Conservation (phyloP, 2,113 vertebrate genomes). For the Eulacestoma nigropectus region DNA sequence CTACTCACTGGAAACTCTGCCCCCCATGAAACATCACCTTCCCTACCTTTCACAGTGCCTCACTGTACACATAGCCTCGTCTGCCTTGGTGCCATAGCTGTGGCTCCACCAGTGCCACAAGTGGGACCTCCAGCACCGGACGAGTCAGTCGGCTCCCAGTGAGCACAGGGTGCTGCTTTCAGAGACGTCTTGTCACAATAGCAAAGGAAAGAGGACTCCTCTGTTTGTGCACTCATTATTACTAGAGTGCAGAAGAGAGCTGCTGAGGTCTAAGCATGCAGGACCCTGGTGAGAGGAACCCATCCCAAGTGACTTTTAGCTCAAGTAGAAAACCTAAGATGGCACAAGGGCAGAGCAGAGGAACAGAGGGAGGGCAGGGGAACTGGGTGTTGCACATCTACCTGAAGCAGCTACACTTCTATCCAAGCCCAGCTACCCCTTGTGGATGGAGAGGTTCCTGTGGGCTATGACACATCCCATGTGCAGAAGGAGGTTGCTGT, state of each 20-base stretch:
- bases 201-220: neutral
- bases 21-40: neutral
- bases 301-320: fast-evolving
- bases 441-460: fast-evolving
- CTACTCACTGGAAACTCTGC: fast-evolving
- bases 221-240: neutral
- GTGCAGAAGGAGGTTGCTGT: fast-evolving
- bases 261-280: fast-evolving
- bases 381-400: fast-evolving
- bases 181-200: fast-evolving
- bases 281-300: neutral
- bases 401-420: neutral
- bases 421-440: neutral
- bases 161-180: neutral
- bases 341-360: too few relatives aligned
- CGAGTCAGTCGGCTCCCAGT: neutral
- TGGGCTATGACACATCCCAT: fast-evolving
- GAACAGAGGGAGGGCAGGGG: fast-evolving
- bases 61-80: fast-evolving
- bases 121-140: fast-evolving
- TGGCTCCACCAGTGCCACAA: fast-evolving
- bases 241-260: neutral
- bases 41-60: fast-evolving
- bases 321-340: neutral
- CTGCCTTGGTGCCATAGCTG: fast-evolving